Conservation (phyloP, 2,113 vertebrate species). For the Fukomys damarensis region DNA sequence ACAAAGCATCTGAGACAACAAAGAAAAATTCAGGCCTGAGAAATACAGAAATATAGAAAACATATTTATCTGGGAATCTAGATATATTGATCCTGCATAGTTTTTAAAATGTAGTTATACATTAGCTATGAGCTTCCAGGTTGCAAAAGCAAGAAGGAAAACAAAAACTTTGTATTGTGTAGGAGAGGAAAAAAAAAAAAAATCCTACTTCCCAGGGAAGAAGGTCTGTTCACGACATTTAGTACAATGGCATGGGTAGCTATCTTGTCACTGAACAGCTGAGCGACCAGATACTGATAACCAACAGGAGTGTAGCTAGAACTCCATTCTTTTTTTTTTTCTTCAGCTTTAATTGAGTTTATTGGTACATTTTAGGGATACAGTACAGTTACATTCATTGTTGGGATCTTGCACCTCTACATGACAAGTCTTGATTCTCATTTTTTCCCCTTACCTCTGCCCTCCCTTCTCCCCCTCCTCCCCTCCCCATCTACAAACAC, state of each 20-base stretch:
- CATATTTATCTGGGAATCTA: background rate
- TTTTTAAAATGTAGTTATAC: constrained; percentile 39
- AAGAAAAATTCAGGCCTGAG: background rate
- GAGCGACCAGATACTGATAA: background rate
- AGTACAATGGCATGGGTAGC: background rate
- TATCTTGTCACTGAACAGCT: background rate
- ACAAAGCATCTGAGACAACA: constrained; percentile 44
- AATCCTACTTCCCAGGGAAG: background rate
- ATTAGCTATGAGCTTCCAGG: constrained; percentile 35
- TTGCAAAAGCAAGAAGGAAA: background rate
- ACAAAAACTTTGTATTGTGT: background rate
- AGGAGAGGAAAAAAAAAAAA: background rate
- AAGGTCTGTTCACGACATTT: constrained; percentile 10
- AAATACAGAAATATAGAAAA: constrained; percentile 19
- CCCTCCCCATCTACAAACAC: too few relatives aligned
- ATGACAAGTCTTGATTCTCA: too few relatives aligned
- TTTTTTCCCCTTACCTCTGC: too few relatives aligned
- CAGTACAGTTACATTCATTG: too few relatives aligned
- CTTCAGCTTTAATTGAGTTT: too few relatives aligned
- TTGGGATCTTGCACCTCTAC: too few relatives aligned
- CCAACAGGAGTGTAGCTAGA: background rate
- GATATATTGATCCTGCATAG: background rate
- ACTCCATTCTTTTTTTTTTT: background rate
- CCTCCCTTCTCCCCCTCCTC: too few relatives aligned
- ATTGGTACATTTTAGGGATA: too few relatives aligned